A percentile compares a stretch with the other conserved stretches of the same genome.
Evolutionary conservation across 64 coral and sea anemone genomes (phyloP).

Genomic region (Actinia tenebrosa): DNA sequence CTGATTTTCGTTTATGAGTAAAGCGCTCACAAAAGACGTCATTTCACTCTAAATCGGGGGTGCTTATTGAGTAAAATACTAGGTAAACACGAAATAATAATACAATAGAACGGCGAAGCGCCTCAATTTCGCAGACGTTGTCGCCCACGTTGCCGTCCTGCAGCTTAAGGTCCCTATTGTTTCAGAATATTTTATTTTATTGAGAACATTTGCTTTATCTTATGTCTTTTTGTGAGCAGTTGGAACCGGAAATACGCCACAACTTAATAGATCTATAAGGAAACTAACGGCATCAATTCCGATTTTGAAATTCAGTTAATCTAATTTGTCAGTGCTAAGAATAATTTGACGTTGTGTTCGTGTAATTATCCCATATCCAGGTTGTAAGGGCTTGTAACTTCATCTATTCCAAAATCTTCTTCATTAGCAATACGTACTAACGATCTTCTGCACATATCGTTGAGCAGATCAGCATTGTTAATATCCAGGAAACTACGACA

Average conservation of each 20-base stretch:
- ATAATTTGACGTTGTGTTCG: background rate
- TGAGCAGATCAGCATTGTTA: conserved; percentile 49
- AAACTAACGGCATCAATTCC: background rate
- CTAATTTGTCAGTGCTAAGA: background rate
- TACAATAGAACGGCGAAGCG: too few species aligned
- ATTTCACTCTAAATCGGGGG: too few species aligned
- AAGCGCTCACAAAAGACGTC: too few species aligned
- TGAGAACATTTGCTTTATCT: too few species aligned
- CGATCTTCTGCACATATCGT: conserved; percentile 63
- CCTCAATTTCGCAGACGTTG: too few species aligned
- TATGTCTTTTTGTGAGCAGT: background rate
- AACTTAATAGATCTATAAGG: background rate
- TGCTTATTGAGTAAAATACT: too few species aligned
- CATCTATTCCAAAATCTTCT: conserved; percentile 33
- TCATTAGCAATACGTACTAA: conserved; percentile 66
- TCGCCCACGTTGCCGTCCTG: too few species aligned
- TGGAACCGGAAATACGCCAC: background rate
- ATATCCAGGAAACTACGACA: conserved; percentile 67
- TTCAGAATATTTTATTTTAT: too few species aligned
- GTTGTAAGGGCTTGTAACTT: conserved; percentile 11
- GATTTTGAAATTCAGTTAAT: background rate
- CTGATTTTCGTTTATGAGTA: too few species aligned
- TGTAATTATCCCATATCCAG: conserved; percentile 6
- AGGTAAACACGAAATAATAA: too few species aligned
- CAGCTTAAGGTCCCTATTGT: too few species aligned